Evolutionary conservation across 1,140 invertebrate species (phyloP).

Genomic region (Cheumatopsyche charites): DNA sequence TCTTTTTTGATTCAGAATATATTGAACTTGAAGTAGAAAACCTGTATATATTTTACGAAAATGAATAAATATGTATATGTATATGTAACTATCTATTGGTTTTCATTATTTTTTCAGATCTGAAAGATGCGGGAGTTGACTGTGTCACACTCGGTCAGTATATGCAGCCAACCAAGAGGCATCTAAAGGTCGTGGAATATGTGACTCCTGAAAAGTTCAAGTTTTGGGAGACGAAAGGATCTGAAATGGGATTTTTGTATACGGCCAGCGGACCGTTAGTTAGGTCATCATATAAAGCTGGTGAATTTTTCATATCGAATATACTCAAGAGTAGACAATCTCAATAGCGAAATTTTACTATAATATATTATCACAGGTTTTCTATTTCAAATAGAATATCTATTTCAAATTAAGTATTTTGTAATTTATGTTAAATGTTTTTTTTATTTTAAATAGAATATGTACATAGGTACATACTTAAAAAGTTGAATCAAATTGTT

Average conservation of each 20-base stretch:
- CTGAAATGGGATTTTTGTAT: conserved; percentile 92
- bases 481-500: no score
- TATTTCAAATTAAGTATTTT: no score
- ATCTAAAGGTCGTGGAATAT: conserved; percentile 96
- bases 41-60: not conserved
- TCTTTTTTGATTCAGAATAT: conserved; percentile 3
- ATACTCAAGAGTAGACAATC: conserved; percentile 68
- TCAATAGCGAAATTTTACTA: not conserved
- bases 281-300: conserved; percentile 96
- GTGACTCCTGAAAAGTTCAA: conserved; percentile 95
- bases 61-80: not conserved
- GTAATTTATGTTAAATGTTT: not conserved
- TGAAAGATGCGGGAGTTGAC: conserved; percentile 82
- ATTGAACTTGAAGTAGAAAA: no score
- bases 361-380: not conserved
- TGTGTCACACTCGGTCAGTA: conserved; percentile 98
- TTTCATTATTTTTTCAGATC: conserved; percentile 63
- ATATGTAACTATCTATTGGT: not conserved
- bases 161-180: conserved; percentile 98
- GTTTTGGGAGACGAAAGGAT: conserved; percentile 86
- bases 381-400: not conserved
- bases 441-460: not conserved
- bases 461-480: not conserved
- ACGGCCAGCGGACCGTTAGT: conserved; percentile 97
- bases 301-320: conserved; percentile 88